phyloP scores from a whole-genome alignment of 1,140 invertebrate species.

The silkworm (Bombyx mori) region DNA sequence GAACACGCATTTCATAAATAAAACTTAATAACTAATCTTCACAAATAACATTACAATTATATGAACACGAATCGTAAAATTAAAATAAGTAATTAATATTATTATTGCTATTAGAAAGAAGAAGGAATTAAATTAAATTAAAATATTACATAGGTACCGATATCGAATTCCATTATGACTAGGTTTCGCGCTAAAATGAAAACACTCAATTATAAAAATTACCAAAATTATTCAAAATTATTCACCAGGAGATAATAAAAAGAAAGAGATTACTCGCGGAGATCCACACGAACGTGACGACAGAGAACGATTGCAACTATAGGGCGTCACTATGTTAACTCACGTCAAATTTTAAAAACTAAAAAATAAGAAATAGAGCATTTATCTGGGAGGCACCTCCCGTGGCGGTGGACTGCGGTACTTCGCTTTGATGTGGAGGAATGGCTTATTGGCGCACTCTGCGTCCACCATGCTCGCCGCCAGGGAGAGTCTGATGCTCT shows the following conservation, averaged over 20 bases:
- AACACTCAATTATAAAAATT: slow-evolving; percentile 18
- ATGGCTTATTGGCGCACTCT: slow-evolving; percentile 64
- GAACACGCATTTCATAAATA: slow-evolving; percentile 11
- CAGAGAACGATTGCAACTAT: slow-evolving; percentile 23
- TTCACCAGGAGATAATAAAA: slow-evolving; percentile 31
- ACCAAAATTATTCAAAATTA: slow-evolving; percentile 19
- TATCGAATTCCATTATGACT: slow-evolving; percentile 56
- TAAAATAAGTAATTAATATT: slow-evolving; percentile 32
- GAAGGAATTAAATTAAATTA: slow-evolving; percentile 16
- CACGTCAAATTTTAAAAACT: slow-evolving; percentile 36
- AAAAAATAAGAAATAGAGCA: slow-evolving; percentile 33
- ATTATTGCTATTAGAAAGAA: slow-evolving; percentile 36
- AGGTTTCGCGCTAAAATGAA: slow-evolving; percentile 35
- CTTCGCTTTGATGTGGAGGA: slow-evolving; percentile 81
- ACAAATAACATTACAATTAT: slow-evolving; percentile 9
- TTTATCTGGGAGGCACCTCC: slow-evolving; percentile 68
- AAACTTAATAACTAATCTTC: slow-evolving; percentile 16
- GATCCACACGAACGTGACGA: slow-evolving; percentile 46
- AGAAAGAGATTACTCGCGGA: slow-evolving; percentile 49
- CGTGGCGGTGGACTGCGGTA: slow-evolving; percentile 77
- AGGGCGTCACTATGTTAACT: slow-evolving; percentile 22
- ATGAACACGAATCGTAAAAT: slow-evolving; percentile 8
- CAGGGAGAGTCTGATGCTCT: slow-evolving; percentile 55
- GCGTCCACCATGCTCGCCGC: slow-evolving; percentile 51
- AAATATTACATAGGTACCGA: slow-evolving; percentile 23